phyloP scores from a whole-genome alignment of 2,888 invertebrate species.

The Scelioninae gen. 1 region DNA sequence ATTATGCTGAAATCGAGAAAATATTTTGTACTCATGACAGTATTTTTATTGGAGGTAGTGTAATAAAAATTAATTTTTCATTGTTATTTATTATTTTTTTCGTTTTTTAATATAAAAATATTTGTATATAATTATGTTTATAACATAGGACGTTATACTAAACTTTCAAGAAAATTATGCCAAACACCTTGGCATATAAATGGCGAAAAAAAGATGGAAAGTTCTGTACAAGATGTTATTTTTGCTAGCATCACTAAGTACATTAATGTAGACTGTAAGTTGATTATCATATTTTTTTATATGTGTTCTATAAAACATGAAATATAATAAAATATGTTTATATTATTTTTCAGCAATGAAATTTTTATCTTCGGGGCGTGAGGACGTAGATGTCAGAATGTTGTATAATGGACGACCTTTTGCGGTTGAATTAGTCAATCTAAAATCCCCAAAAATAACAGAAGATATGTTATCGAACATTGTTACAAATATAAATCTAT shows the following conservation, averaged over 20 bases:
- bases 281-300: no score
- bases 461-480: constrained; percentile 85
- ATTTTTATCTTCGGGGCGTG: constrained; percentile 96
- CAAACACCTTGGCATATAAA: constrained; percentile 98
- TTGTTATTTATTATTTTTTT: no score
- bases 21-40: constrained; percentile 87
- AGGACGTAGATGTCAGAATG: constrained; percentile 98
- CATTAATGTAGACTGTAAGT: constrained; percentile 86
- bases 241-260: constrained; percentile 87
- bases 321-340: constrained; percentile 2
- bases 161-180: constrained; percentile 92
- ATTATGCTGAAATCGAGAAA: constrained; percentile 84
- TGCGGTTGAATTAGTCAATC: constrained; percentile 92
- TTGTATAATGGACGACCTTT: constrained; percentile 97
- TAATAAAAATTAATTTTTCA: neutral
- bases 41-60: constrained; percentile 87
- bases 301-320: no score
- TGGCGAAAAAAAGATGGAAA: constrained; percentile 91
- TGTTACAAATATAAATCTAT: constrained; percentile 87
- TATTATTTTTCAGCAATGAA: constrained; percentile 85
- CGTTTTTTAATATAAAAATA: constrained; percentile 20
- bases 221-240: constrained; percentile 96
- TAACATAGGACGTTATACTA: constrained; percentile 90
- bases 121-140: no score
- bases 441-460: constrained; percentile 86